A percentile compares a stretch with the other conserved stretches of the same genome.
Evolutionary conservation across 1,140 invertebrate species (phyloP).

Genomic region (Cherax quadricarinatus): DNA sequence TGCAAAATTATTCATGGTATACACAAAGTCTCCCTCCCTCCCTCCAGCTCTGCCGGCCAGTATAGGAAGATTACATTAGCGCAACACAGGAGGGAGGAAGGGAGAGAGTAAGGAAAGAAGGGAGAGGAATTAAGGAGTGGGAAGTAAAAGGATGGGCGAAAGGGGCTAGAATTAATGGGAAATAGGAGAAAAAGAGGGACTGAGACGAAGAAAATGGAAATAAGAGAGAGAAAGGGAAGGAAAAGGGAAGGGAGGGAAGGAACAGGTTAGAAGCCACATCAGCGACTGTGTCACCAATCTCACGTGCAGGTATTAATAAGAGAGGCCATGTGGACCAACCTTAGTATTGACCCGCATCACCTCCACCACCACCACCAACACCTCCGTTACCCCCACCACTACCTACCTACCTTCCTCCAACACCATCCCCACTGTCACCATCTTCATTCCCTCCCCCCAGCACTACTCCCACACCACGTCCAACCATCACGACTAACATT

Average conservation of each 20-base stretch:
- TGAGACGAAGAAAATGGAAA: not conserved
- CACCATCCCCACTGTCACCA: not conserved
- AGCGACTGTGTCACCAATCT: not conserved
- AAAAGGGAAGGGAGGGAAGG: not conserved
- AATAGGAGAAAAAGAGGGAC: not conserved
- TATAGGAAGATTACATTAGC: not conserved
- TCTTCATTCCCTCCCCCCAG: too few species aligned
- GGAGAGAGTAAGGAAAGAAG: not conserved
- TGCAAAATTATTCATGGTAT: too few species aligned
- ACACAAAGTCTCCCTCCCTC: not conserved
- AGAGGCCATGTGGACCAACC: not conserved
- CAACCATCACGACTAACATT: too few species aligned
- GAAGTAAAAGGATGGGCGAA: not conserved
- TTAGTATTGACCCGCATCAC: not conserved
- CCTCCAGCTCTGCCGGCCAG: not conserved
- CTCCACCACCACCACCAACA: not conserved
- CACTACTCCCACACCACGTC: too few species aligned
- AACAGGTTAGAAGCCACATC: not conserved
- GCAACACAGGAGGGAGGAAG: not conserved
- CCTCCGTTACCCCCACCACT: not conserved
- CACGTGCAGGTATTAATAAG: slow-evolving; percentile 1
- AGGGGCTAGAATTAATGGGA: too few species aligned
- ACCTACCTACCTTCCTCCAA: not conserved
- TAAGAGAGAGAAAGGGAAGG: not conserved
- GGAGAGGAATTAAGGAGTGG: not conserved